phyloP scores from a whole-genome alignment of 1,140 invertebrate genomes.

The Sitodiplosis mosellana region DNA sequence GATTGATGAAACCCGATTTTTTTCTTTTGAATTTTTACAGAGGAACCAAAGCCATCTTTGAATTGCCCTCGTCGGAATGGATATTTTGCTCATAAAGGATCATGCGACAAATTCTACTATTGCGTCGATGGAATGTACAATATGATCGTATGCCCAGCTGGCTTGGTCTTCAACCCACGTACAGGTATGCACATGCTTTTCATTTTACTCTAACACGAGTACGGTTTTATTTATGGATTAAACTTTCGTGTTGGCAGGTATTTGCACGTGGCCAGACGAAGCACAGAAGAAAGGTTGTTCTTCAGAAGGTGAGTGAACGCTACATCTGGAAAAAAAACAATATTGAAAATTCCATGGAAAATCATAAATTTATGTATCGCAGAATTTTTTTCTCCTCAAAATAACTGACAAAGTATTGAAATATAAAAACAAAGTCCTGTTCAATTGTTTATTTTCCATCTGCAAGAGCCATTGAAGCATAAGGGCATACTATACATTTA shows the following conservation, averaged over 20 bases:
- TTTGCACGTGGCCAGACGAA: constrained; percentile 82
- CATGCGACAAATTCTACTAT: constrained; percentile 81
- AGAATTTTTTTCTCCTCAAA: too few relatives aligned
- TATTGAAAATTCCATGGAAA: too few relatives aligned
- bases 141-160: constrained; percentile 71
- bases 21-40: too few relatives aligned
- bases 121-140: constrained; percentile 80
- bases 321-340: too few relatives aligned
- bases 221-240: too few relatives aligned
- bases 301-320: constrained; percentile 36
- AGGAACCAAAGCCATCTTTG: constrained; percentile 45
- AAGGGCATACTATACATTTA: too few relatives aligned
- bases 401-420: too few relatives aligned
- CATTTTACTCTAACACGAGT: too few relatives aligned
- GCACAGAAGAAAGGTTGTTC: constrained; percentile 71
- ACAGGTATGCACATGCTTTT: constrained; percentile 46
- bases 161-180: constrained; percentile 73
- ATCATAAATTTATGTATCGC: too few relatives aligned
- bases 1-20: too few relatives aligned
- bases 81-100: constrained; percentile 60
- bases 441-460: not conserved
- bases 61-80: constrained; percentile 73
- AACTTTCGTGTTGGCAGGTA: constrained; percentile 15
- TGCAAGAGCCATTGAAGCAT: not conserved
- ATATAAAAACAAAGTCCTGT: not conserved